These are phyloP conservation scores for Molossus molossus DNA, from an alignment of 2,797 vertebrate species.

Conservation along the genomic window DNA sequence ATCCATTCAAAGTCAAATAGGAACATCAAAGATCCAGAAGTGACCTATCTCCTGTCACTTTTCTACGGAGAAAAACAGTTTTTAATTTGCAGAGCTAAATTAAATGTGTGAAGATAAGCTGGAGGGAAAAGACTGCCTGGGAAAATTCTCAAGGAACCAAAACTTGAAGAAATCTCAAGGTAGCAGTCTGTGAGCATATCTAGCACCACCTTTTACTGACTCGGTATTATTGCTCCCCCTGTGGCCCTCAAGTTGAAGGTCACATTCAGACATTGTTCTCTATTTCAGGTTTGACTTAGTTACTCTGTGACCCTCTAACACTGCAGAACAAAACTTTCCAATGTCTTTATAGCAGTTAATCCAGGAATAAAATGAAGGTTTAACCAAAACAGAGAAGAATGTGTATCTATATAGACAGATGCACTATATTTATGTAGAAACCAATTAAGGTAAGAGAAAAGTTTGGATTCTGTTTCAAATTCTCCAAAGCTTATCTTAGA, in stretches of 20 bases:
- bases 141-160: background rate
- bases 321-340: conserved; percentile 62
- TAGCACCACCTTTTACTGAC: background rate
- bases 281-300: conserved; percentile 71
- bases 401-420: conserved; percentile 61
- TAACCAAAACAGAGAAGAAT: conserved; percentile 67
- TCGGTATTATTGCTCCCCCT: background rate
- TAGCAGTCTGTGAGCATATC: background rate
- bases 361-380: conserved; percentile 60
- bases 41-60: background rate
- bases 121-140: background rate
- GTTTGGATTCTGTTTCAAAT: conserved; percentile 61
- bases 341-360: conserved; percentile 19
- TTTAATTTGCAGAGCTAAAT: conserved; percentile 61
- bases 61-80: background rate
- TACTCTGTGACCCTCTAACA: conserved; percentile 65
- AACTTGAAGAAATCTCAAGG: background rate
- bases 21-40: background rate
- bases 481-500: conserved; percentile 54
- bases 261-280: conserved; percentile 68
- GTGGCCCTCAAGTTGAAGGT: conserved; percentile 64
- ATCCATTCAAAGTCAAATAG: background rate
- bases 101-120: background rate
- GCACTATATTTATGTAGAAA: conserved; percentile 50
- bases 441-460: conserved; percentile 65